Evolutionary conservation across 2,797 vertebrate species (phyloP), one percentile per base, ranked within the genome.

Genomic region (Rhadinocentrus ornatus): DNA sequence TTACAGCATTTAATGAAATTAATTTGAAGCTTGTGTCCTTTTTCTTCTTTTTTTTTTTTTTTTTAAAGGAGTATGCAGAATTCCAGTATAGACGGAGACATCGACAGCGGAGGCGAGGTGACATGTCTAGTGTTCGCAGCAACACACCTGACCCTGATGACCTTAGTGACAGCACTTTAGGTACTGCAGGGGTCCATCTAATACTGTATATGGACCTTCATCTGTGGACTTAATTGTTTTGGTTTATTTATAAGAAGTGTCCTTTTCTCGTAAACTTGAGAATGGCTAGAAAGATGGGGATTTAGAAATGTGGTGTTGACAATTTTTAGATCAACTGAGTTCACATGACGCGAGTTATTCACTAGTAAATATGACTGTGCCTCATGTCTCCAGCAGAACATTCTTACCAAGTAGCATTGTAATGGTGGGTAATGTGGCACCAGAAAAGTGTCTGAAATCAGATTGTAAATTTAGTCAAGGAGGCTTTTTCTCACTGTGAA

Each of bases 21-120:
- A 6, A 54, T 50, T 7, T 22, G 22, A n/a, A 50, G 8, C n/a
- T 10, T 22, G 5, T 48, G 2, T 24, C 24, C 10, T 55, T 31
- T 31, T 27, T 31, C 15, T 31, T 5, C 15, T 10, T 54, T 20
- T 58, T 50, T 12, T 59, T 84, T 62, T 54, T 31, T 60, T 50
- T 11, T 61, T 84, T 62, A 78, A 91, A 99, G 97, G 98, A 97
- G 92, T 99, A 99, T 89, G 96, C 97, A 87, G 98, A 98, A 95
- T 98, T 99, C 94, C 98, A 99, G 95, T 98, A 98, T 92, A 94
- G 97, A 87, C 94, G 97, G 86, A 95, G 97, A 85, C 97, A 98
- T 77, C 91, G 98, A 55, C 97, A 97, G 75, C 95, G 96, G 31
- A 94, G 97, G 24, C 93, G 97, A 59, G 96, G 97, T 13, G 98